A percentile compares a stretch with the other conserved stretches of the same genome.
Evolutionary conservation across 2,113 vertebrate species (phyloP).

Genomic region (Cinclus mexicanus): DNA sequence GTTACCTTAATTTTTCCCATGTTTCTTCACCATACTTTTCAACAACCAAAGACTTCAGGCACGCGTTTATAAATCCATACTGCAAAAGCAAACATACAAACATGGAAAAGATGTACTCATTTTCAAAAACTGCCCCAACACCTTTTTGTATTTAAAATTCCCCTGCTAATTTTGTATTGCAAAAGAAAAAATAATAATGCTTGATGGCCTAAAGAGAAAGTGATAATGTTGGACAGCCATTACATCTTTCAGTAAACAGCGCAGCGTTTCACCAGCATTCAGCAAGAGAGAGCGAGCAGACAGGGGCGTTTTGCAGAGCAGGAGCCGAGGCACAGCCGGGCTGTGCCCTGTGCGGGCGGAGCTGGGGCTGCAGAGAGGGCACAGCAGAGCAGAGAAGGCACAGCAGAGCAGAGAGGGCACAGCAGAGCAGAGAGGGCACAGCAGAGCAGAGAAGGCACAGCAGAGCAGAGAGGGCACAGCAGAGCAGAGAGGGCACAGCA

Average conservation of each 20-base stretch:
- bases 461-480: no score
- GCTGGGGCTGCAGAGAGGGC: no score
- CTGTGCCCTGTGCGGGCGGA: no score
- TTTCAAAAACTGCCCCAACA: background rate
- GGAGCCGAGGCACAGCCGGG: background rate
- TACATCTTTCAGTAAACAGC: accelerated
- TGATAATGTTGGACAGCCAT: background rate
- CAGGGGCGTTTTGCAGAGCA: accelerated
- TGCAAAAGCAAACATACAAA: constrained; percentile 30
- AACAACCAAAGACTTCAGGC: constrained; percentile 74
- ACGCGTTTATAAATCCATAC: constrained; percentile 82
- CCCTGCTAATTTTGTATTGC: background rate
- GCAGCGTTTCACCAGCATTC: accelerated
- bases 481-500: no score
- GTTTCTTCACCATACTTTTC: constrained; percentile 80
- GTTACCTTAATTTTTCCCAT: constrained; percentile 81
- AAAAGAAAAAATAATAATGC: background rate
- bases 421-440: no score
- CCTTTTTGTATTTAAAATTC: background rate
- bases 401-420: no score
- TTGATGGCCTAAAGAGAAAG: background rate
- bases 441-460: no score
- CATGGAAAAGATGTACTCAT: background rate
- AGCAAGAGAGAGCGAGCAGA: accelerated
- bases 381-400: no score